Percentiles rank a stretch among this genome's conserved stretches.
phyloP scores from a whole-genome alignment of 2,797 vertebrate genomes.

The Halcyon smyrnensis region DNA sequence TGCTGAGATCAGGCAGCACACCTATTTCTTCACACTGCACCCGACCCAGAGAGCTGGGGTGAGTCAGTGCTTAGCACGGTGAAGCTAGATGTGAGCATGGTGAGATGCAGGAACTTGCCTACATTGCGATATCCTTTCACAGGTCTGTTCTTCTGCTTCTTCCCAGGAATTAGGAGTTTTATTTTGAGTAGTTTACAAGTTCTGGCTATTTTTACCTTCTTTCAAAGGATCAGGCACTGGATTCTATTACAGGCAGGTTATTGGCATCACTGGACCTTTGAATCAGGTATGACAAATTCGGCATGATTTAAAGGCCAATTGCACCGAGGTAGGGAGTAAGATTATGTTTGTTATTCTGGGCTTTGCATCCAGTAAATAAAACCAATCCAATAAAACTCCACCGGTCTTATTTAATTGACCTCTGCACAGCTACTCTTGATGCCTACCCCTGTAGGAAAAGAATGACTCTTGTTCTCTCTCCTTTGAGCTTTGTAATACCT shows the following conservation, averaged over 20 bases:
- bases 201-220: neutral
- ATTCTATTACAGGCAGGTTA: neutral
- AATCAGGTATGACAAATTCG: neutral
- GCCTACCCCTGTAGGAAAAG: neutral
- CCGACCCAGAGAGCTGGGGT: fast-evolving
- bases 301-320: neutral
- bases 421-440: neutral
- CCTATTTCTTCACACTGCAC: neutral
- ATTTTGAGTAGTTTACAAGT: neutral
- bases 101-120: neutral
- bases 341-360: neutral
- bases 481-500: neutral
- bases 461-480: neutral
- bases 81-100: fast-evolving
- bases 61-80: fast-evolving
- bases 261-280: neutral
- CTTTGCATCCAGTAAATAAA: neutral
- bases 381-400: neutral
- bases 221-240: neutral
- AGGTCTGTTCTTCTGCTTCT: neutral
- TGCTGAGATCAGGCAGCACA: neutral
- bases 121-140: fast-evolving
- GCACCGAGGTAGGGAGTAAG: neutral
- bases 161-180: neutral
- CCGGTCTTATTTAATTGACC: neutral